phyloP scores from a whole-genome alignment of 2,113 vertebrate genomes.

The Noctilio leporinus region DNA sequence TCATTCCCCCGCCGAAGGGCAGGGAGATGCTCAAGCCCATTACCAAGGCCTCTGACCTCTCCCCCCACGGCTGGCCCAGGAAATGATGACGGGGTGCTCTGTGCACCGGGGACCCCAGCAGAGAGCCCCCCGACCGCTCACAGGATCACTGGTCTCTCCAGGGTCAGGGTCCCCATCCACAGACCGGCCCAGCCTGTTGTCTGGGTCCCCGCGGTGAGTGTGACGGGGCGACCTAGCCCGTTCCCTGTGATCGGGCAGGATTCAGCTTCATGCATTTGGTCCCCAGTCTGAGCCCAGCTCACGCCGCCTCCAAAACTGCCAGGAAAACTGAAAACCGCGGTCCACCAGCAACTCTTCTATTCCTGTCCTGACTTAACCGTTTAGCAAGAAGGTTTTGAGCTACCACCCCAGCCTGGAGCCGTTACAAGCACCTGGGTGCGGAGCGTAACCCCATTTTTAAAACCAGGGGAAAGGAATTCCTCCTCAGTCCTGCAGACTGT shows the following conservation, averaged over 20 bases:
- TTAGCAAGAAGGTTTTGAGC: neutral
- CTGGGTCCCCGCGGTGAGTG: neutral
- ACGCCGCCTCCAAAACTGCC: neutral
- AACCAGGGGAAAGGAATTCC: neutral
- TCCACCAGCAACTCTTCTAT: neutral
- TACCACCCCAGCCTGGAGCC: neutral
- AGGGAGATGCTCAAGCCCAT: neutral
- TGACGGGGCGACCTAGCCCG: fast-evolving
- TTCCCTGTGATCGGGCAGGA: neutral
- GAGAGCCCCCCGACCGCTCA: neutral
- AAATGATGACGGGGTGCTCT: fast-evolving
- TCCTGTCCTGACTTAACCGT: neutral
- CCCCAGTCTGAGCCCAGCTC: fast-evolving
- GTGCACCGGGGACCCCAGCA: neutral
- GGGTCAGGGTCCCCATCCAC: neutral
- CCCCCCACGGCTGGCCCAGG: neutral
- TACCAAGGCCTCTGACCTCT: neutral
- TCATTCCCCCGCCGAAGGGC: fast-evolving
- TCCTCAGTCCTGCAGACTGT: neutral
- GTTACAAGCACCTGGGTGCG: neutral
- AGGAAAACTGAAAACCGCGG: neutral
- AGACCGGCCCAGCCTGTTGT: neutral
- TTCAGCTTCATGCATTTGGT: no score
- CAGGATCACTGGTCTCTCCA: neutral
- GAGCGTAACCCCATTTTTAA: neutral